These are phyloP conservation scores for Monochamus saltuarius DNA, from an alignment of 1,140 invertebrate species.

Conservation along the genomic window DNA sequence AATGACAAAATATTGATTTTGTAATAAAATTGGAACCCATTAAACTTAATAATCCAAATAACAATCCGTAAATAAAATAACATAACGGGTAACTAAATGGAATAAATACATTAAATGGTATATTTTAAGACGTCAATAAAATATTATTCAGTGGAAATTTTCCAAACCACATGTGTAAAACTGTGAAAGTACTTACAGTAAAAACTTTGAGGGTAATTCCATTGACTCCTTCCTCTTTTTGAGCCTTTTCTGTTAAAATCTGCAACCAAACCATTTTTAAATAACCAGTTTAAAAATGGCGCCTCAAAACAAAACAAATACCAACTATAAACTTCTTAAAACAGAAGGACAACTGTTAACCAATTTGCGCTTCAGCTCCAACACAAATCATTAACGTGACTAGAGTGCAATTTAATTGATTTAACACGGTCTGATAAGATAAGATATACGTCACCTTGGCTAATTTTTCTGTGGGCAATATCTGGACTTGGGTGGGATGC, in stretches of 20 bases:
- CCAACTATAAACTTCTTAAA: background rate
- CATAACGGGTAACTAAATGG: no score
- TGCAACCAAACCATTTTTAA: slow-evolving; percentile 50
- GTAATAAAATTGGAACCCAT: background rate
- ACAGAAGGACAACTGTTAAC: slow-evolving; percentile 22
- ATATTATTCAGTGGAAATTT: background rate
- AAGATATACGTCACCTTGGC: slow-evolving; percentile 59
- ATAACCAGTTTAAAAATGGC: slow-evolving; percentile 21
- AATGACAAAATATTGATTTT: no score
- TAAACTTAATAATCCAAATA: background rate
- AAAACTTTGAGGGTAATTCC: slow-evolving; percentile 66
- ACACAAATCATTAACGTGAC: background rate
- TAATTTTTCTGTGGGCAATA: slow-evolving; percentile 69
- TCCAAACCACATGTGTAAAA: background rate
- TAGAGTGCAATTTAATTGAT: no score
- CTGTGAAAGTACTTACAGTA: slow-evolving; percentile 54
- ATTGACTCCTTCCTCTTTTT: slow-evolving; percentile 63
- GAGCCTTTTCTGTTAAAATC: slow-evolving; percentile 63
- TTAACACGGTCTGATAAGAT: slow-evolving; percentile 23
- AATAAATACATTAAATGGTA: no score
- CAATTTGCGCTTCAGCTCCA: slow-evolving; percentile 21
- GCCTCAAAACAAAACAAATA: slow-evolving; percentile 24
- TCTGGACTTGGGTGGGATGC: slow-evolving; percentile 54
- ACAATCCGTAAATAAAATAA: no score
- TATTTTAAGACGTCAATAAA: no score